Percentiles rank a stretch among this genome's conserved stretches.
phyloP scores from a whole-genome alignment of 2,888 invertebrate genomes.

The Apamea sordens region DNA sequence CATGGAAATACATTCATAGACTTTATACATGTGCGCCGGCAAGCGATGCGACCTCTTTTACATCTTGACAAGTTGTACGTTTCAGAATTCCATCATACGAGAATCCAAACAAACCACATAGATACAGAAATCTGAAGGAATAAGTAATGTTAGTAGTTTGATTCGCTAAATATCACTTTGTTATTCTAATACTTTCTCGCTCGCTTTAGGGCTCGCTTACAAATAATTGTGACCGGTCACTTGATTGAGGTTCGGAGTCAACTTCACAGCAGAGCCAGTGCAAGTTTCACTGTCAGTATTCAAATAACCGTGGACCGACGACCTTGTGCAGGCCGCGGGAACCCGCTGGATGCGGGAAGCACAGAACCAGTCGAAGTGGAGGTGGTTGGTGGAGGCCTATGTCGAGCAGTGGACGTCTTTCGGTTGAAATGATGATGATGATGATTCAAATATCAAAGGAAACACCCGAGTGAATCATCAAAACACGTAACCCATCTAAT shows the following conservation, averaged over 20 bases:
- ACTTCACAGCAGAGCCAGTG: not conserved
- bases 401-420: not conserved
- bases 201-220: not conserved
- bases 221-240: slow-evolving; percentile 17
- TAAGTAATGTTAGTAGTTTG: not conserved
- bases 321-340: not conserved
- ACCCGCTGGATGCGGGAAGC: not conserved
- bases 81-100: not conserved
- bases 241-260: slow-evolving; percentile 8
- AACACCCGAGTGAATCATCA: not conserved
- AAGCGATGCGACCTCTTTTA: not conserved
- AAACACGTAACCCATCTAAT: slow-evolving; percentile 12
- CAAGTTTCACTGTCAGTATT: not conserved
- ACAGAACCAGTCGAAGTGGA: not conserved
- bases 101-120: not conserved
- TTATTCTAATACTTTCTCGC: not conserved
- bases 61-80: slow-evolving; percentile 10
- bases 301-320: not conserved
- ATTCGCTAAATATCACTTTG: slow-evolving; percentile 1
- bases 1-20: slow-evolving; percentile 21
- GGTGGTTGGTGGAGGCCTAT: not conserved
- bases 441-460: slow-evolving; percentile 5
- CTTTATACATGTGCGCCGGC: slow-evolving; percentile 3
- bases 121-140: not conserved
- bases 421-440: too few relatives aligned